A percentile compares a stretch with the other conserved stretches of the same genome.
Conservation (phyloP, 1,140 invertebrate species). For the Scylla paramamosain region DNA sequence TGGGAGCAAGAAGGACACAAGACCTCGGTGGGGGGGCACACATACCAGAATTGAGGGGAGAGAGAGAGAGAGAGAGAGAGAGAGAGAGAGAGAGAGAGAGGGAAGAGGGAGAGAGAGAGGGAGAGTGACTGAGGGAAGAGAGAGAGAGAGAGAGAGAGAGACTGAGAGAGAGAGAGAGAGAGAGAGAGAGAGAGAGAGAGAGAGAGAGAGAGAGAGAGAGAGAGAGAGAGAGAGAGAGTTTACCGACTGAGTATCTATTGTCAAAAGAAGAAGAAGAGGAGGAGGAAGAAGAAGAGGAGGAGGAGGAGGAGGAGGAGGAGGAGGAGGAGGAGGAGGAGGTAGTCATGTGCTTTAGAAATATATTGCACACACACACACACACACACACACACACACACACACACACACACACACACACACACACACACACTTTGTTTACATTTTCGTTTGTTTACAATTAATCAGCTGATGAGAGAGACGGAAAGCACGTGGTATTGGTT, state of each 20-base stretch:
- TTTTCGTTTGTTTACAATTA: too few relatives aligned
- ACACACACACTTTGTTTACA: background rate
- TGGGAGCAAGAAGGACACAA: too few relatives aligned
- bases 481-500: background rate
- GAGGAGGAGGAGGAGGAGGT: background rate
- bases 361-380: background rate
- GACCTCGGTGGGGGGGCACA: too few relatives aligned
- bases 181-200: background rate
- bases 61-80: too few relatives aligned
- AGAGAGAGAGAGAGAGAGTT: constrained; percentile 40
- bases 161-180: too few relatives aligned
- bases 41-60: too few relatives aligned
- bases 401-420: too few relatives aligned
- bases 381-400: constrained; percentile 3
- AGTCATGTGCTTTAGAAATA: background rate
- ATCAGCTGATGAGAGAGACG: too few relatives aligned
- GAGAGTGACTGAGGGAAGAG: too few relatives aligned
- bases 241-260: background rate
- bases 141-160: too few relatives aligned
- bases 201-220: constrained; percentile 49
- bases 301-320: background rate
- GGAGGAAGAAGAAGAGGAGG: background rate
- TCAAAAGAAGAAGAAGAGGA: background rate
- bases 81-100: too few relatives aligned
- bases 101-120: too few relatives aligned